These are phyloP conservation scores for Sphaerophoria rueppellii DNA, from an alignment of 2,888 invertebrate species.

Conservation along the genomic window DNA sequence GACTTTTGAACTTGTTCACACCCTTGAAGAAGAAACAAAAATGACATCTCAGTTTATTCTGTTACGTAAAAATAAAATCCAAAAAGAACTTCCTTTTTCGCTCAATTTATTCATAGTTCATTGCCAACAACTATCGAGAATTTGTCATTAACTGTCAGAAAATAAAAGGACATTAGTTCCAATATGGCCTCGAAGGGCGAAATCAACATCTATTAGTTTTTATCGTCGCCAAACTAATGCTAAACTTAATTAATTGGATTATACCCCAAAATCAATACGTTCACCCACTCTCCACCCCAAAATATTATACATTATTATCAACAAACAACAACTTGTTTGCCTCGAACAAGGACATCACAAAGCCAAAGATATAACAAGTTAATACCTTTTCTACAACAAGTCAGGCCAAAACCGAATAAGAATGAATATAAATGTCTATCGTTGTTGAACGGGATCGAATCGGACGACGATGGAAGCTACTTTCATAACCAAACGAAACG, in stretches of 20 bases:
- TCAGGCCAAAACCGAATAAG: background rate
- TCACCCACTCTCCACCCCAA: background rate
- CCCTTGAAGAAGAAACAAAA: too few relatives aligned
- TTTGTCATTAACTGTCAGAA: slow-evolving; percentile 12
- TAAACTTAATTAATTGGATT: slow-evolving; percentile 72
- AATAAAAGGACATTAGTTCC: slow-evolving; percentile 2
- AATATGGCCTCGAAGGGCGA: slow-evolving; percentile 51
- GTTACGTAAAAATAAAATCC: background rate
- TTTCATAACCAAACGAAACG: slow-evolving; percentile 50
- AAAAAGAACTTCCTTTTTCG: background rate
- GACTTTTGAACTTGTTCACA: too few relatives aligned
- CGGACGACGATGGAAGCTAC: slow-evolving; percentile 48
- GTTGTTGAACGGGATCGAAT: background rate
- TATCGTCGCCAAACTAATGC: slow-evolving; percentile 68
- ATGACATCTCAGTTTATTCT: background rate
- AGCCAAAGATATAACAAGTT: slow-evolving; percentile 1
- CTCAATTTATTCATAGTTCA: slow-evolving; percentile 57
- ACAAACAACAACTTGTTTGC: slow-evolving; percentile 13
- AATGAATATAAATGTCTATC: background rate
- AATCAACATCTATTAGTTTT: slow-evolving; percentile 73
- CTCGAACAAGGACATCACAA: background rate
- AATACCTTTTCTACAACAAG: background rate
- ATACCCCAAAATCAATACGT: slow-evolving; percentile 52
- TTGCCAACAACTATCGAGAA: background rate
- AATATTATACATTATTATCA: slow-evolving; percentile 3